Evolutionary conservation across 2,888 invertebrate species (phyloP), one percentile per base, ranked within the genome.

Genomic region (Zonitis immaculata): DNA sequence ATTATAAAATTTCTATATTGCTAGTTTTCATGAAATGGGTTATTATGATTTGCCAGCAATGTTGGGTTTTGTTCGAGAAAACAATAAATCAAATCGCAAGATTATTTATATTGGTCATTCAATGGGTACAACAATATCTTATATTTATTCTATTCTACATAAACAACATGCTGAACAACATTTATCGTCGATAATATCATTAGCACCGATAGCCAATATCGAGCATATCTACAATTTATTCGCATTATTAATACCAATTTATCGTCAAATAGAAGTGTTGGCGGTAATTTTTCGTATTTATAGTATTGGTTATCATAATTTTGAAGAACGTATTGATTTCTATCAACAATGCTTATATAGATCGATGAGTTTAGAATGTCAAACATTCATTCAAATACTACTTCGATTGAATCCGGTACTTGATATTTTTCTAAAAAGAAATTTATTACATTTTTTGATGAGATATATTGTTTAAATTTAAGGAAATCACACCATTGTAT

Each of bases 51-150:
- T 45, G 11, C 45, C 27, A 0, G 45, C 45, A 45, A 9, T 12
- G 7, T 6, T 45, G 3, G 28, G 28, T 7, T 45, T 28, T 1
- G n/a, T 45, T 2, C 9, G 3, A 6, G n/a, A 28, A 6, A 28
- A 2, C 3, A 14, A 1, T 7, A 2, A 7, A 14, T n/a, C 12
- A 7, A 28, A 45, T 1, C 6, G 18, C 6, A 45, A 45, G 16
- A 45, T 45, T 9, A 16, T 45, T 12, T 45, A 28, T 14, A 45
- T 45, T 12, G 45, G 45, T 5, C 45, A 45, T 26, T 45, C 45
- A 16, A 45, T 45, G 45, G 45, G 45, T n/a, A 28, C 45, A 14
- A 45, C 45, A 27, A 14, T 9, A 2, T 28, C 45, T n/a, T 45
- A 26, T 14, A 9, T 45, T 28, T 45, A 45, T 30, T 27, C 45